Conservation (phyloP, 2,888 invertebrate genomes). For the Pasiphila rectangulata region DNA sequence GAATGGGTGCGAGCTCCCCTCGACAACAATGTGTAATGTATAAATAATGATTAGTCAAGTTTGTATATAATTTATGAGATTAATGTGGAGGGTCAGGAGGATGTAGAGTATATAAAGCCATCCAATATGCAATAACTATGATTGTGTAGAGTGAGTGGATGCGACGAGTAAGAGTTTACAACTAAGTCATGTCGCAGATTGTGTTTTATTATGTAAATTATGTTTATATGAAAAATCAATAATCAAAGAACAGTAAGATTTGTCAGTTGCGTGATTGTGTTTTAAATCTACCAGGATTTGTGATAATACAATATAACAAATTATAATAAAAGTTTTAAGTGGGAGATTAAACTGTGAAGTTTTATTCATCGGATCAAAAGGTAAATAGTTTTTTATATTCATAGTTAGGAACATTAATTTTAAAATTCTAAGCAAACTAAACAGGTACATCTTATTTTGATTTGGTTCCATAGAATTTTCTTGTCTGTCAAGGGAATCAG, state of each 20-base stretch:
- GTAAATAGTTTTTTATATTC: constrained; percentile 55
- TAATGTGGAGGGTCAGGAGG: constrained; percentile 68
- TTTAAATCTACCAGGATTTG: constrained; percentile 87
- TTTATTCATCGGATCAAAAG: constrained; percentile 71
- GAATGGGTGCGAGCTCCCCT: constrained; percentile 49
- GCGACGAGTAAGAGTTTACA: constrained; percentile 69
- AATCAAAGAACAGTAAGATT: constrained; percentile 77
- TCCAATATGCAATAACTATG: constrained; percentile 79
- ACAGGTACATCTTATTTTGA: neutral
- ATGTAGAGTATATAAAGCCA: constrained; percentile 75
- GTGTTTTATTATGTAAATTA: constrained; percentile 81
- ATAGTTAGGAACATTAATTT: neutral
- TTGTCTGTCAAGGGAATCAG: neutral
- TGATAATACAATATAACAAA: constrained; percentile 87
- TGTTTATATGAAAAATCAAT: constrained; percentile 78
- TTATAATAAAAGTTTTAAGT: constrained; percentile 82
- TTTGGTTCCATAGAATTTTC: neutral
- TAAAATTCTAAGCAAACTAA: neutral
- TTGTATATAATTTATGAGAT: constrained; percentile 81
- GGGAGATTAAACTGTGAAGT: constrained; percentile 79
- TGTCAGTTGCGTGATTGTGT: constrained; percentile 84
- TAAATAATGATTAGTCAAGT: constrained; percentile 75
- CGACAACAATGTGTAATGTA: constrained; percentile 65
- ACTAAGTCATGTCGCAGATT: constrained; percentile 75
- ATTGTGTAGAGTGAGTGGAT: constrained; percentile 73